phyloP scores from a whole-genome alignment of 2,113 vertebrate species.

The Corynorhinus townsendii region DNA sequence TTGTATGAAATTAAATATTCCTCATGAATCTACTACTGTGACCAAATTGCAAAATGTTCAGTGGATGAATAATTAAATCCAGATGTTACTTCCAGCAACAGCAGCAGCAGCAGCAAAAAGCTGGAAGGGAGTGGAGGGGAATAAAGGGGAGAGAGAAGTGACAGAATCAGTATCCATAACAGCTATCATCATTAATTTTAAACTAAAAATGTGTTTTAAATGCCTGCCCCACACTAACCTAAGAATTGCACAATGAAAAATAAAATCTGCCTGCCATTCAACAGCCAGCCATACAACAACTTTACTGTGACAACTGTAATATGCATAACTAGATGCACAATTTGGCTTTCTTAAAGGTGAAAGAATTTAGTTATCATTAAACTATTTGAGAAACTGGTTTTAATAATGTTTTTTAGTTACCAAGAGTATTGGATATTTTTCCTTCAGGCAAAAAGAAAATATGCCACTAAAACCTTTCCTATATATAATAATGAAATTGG shows the following conservation, averaged over 20 bases:
- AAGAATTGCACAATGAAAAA: slow-evolving; percentile 19
- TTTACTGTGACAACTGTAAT: background rate
- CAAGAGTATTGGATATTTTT: slow-evolving; percentile 59
- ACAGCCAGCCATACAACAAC: slow-evolving; percentile 29
- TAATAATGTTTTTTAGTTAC: slow-evolving; percentile 79
- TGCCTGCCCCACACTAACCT: slow-evolving; percentile 37
- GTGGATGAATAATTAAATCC: slow-evolving; percentile 73
- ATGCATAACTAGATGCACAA: slow-evolving; percentile 64
- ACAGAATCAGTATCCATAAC: slow-evolving; percentile 1
- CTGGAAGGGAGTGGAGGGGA: background rate
- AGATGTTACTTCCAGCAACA: slow-evolving; percentile 59
- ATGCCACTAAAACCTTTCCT: slow-evolving; percentile 70
- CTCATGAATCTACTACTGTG: slow-evolving; percentile 50
- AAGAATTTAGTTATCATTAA: slow-evolving; percentile 79
- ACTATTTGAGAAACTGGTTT: slow-evolving; percentile 72
- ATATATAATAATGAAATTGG: slow-evolving; percentile 76
- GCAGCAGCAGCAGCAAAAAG: slow-evolving; percentile 16
- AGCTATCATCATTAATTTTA: slow-evolving; percentile 46
- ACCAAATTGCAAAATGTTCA: slow-evolving; percentile 63
- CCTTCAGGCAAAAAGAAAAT: slow-evolving; percentile 76
- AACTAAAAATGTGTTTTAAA: slow-evolving; percentile 47
- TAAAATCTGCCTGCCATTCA: slow-evolving; percentile 44
- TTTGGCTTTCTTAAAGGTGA: slow-evolving; percentile 74
- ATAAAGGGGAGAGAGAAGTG: background rate
- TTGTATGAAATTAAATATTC: slow-evolving; percentile 60